These are phyloP conservation scores for Drosophila funebris DNA, from an alignment of 1,140 invertebrate species.

Conservation along the genomic window DNA sequence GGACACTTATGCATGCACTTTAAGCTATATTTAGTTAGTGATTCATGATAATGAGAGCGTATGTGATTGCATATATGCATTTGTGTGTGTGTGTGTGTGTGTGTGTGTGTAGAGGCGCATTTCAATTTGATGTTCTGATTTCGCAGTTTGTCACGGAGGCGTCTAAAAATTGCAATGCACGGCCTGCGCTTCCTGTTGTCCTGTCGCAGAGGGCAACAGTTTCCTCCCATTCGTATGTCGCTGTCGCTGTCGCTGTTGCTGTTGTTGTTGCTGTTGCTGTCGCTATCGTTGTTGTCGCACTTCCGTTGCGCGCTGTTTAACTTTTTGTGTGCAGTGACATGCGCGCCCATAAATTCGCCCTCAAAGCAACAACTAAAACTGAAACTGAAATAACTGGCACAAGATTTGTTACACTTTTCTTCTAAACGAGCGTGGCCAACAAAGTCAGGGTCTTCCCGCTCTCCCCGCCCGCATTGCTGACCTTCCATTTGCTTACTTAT, in stretches of 20 bases:
- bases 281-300: slow-evolving; percentile 64
- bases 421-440: slow-evolving; percentile 3
- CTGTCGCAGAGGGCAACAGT: neutral
- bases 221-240: neutral
- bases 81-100: slow-evolving; percentile 20
- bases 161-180: slow-evolving; percentile 57
- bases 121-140: slow-evolving; percentile 52
- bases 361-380: slow-evolving; percentile 31
- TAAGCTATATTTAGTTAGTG: slow-evolving; percentile 58
- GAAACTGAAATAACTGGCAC: slow-evolving; percentile 42
- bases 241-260: neutral
- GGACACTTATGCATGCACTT: neutral
- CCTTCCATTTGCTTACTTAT: slow-evolving; percentile 65
- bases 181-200: slow-evolving; percentile 43
- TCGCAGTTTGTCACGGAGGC: slow-evolving; percentile 42
- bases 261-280: neutral
- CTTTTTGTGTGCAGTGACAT: slow-evolving; percentile 80
- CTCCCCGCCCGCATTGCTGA: slow-evolving; percentile 15
- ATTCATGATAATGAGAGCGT: slow-evolving; percentile 62
- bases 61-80: neutral
- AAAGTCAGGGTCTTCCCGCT: neutral
- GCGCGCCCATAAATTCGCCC: slow-evolving; percentile 74
- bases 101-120: slow-evolving; percentile 21
- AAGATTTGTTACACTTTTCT: slow-evolving; percentile 71
- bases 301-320: slow-evolving; percentile 79